A percentile compares a stretch with the other conserved stretches of the same genome.
Conservation (phyloP, 2,797 vertebrate genomes). For the Tiaroga cobitis region DNA sequence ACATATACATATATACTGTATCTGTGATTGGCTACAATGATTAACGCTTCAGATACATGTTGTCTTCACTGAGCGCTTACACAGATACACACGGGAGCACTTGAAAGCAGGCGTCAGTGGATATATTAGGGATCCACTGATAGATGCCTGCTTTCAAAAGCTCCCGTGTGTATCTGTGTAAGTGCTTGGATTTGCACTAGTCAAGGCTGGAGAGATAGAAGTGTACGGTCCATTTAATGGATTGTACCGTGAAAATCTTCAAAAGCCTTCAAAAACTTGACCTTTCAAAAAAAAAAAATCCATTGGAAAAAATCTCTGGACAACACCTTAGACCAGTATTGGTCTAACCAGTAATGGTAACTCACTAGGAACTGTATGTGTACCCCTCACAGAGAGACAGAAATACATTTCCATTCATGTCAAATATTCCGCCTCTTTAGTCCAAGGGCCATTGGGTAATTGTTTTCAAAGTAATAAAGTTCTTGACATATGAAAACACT, state of each 20-base stretch:
- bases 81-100: too few relatives aligned
- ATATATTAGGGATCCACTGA: too few relatives aligned
- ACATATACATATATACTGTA: too few relatives aligned
- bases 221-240: not conserved
- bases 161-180: too few relatives aligned
- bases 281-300: not conserved
- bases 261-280: not conserved
- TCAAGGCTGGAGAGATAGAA: not conserved
- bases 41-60: too few relatives aligned
- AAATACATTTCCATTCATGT: not conserved
- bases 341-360: not conserved
- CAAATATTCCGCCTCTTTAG: not conserved
- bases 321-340: not conserved
- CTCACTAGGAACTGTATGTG: not conserved
- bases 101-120: too few relatives aligned
- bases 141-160: too few relatives aligned
- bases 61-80: too few relatives aligned
- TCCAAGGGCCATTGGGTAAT: not conserved
- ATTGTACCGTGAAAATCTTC: not conserved
- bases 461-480: not conserved
- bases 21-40: too few relatives aligned
- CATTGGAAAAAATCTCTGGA: not conserved
- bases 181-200: too few relatives aligned
- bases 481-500: constrained; percentile 23
- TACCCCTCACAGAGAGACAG: not conserved